Evolutionary conservation across 1,140 invertebrate genomes (phyloP).

Genomic region (Eulimnadia texana): DNA sequence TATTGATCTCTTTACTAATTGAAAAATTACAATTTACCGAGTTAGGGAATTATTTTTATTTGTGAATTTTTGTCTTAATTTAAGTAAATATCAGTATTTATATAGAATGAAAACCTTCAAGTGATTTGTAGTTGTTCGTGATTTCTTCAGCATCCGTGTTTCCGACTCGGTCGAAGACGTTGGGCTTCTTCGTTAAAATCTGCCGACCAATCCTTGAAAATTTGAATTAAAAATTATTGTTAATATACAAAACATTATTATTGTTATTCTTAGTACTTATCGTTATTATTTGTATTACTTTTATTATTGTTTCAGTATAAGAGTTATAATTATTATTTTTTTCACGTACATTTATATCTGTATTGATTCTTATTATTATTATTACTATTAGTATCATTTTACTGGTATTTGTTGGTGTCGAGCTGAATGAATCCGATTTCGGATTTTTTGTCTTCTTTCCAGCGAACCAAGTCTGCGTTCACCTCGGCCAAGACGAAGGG

Average conservation of each 20-base stretch:
- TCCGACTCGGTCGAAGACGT: conserved; percentile 48
- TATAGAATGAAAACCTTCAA: conserved; percentile 39
- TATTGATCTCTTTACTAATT: background rate
- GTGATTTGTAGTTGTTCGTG: conserved; percentile 52
- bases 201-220: conserved; percentile 48
- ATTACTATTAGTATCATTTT: conserved; percentile 20
- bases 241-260: background rate
- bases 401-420: conserved; percentile 52
- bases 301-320: too few relatives aligned
- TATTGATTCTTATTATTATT: too few relatives aligned
- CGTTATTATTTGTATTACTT: too few relatives aligned
- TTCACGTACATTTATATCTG: too few relatives aligned
- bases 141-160: conserved; percentile 54
- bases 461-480: conserved; percentile 58
- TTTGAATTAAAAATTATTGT: background rate
- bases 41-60: background rate
- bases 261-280: background rate
- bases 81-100: background rate
- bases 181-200: conserved; percentile 60
- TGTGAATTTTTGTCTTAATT: background rate
- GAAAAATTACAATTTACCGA: background rate
- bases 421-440: conserved; percentile 50
- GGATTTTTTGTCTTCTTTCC: conserved; percentile 44
- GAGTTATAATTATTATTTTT: too few relatives aligned
- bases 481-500: conserved; percentile 62